Evolutionary conservation across 2,797 vertebrate species (phyloP), one percentile per base, ranked within the genome.

Genomic region (Enteromius thamalakanensis): DNA sequence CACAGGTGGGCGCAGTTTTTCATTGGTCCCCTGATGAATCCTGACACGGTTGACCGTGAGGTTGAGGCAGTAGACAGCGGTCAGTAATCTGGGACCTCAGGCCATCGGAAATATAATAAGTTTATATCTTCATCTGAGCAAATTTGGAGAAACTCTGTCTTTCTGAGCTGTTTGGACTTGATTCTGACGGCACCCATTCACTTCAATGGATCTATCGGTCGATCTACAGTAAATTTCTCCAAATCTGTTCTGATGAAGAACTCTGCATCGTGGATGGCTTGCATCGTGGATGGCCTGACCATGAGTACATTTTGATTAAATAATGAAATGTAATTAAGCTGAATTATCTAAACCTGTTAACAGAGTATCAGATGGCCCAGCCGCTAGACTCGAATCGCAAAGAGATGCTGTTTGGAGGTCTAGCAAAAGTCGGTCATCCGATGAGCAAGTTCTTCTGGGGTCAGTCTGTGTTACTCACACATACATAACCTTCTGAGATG

Each of bases 401-500:
- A 84, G 97, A 98, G 91, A 97, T 97, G 96, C 92, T 99, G 2
- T 98, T 99, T 91, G 97, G 97, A 84, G 97, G 97, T 86, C 91
- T 99, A 90, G 97, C 98, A 81, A 97, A 93, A 88, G 91, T 94
- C 17, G 96, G 96, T 80, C 97, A 99, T 92, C 97, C 97, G 0
- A 98, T 98, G 97, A 93, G 96, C 84, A 99, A 99, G 85, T 99
- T 99, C 92, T 97, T 95, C 92, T 98, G 97, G 97, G 98, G 98
- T 99, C 92, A 94, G 92, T 68, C 53, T 32, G 15, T 40, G 3
- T 42, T 79, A 12, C 40, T 10, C 40, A 47, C 17, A 65, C 37
- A 45, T n/a, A 32, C 7, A 29, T 49, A 47, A 60, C n/a, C 2
- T 60, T 72, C 19, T 21, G 17, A 47, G 23, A 26, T 26, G 76